Evolutionary conservation across 2,888 invertebrate genomes (phyloP), one percentile per base, ranked within the genome.

Genomic region (Ochropacha duplaris): DNA sequence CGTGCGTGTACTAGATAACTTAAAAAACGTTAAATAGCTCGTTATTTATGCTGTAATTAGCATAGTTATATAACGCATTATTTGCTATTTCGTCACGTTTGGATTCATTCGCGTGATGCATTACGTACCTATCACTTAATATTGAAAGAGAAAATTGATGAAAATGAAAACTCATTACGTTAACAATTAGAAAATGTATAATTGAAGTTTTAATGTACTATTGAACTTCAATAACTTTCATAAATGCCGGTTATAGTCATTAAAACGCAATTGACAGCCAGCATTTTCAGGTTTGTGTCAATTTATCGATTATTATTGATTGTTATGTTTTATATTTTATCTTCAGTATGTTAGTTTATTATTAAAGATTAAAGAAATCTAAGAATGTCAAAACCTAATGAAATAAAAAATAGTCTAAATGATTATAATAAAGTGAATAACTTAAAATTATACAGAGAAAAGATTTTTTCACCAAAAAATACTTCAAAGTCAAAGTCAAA

Each of bases 81-180:
- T 68, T 59, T 52, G 19, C 52, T n/a, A 1, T 2, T 28, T 14
- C 54, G 65, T 66, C 57, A 63, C 67, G 61, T 61, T 68, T 72
- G 61, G 60, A 68, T 71, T 76, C 69, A 64, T 66, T 78, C 61
- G 81, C 84, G 80, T 83, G 83, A 69, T 74, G 66, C 75, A 61
- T 68, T 60, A 61, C 64, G 66, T 69, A 61, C 64, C 66, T 69
- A 74, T 66, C 73, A 78, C 74, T 76, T 73, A 77, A 75, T 78
- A 75, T 75, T 65, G 80, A 87, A 81, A 85, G 82, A 79, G 85
- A 88, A 86, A 87, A 76, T 65, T 64, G 61, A 68, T 60, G 66
- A 69, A 69, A 70, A 57, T 55, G 62, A 64, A 67, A 61, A 58
- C 56, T 55, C 57, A 56, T 28, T 50, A 39, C 44, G 24, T 54